Percentiles rank a stretch among this genome's conserved stretches.
Evolutionary conservation across 2,888 invertebrate species (phyloP).

Genomic region (Sipunculus nudus): DNA sequence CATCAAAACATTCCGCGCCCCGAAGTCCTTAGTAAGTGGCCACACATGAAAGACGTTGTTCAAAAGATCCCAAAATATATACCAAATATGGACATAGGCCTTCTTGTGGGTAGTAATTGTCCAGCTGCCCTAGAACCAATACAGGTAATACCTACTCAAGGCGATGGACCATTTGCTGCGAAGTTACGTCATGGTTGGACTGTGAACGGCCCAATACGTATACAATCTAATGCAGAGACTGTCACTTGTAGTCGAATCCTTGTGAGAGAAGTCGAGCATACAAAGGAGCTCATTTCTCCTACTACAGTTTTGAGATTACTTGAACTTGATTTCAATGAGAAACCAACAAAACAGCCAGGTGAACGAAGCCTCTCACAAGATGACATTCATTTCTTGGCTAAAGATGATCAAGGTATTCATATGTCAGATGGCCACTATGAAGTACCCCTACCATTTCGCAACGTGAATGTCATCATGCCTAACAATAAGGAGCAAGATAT

Average conservation of each 20-base stretch:
- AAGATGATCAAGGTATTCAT: no score
- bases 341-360: no score
- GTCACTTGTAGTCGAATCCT: no score
- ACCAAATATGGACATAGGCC: conserved; percentile 17
- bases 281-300: conserved; percentile 15
- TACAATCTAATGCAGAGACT: no score
- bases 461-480: not conserved
- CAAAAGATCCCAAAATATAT: conserved; percentile 10
- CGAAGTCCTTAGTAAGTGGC: conserved; percentile 21
- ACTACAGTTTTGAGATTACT: conserved; percentile 27
- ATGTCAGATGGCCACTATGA: conserved; percentile 5
- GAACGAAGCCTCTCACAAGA: no score
- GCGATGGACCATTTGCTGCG: conserved; percentile 29
- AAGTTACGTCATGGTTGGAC: conserved; percentile 17
- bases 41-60: conserved; percentile 22
- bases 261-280: conserved; percentile 1
- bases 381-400: no score
- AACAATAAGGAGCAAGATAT: not conserved
- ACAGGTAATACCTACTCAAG: conserved; percentile 19
- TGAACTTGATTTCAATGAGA: conserved; percentile 14
- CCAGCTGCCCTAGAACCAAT: conserved; percentile 26
- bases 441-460: conserved; percentile 2
- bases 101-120: conserved; percentile 29
- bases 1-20: conserved; percentile 17
- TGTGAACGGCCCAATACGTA: not conserved